phyloP scores from a whole-genome alignment of 1,140 invertebrate species.

The Drosophila ambigua region DNA sequence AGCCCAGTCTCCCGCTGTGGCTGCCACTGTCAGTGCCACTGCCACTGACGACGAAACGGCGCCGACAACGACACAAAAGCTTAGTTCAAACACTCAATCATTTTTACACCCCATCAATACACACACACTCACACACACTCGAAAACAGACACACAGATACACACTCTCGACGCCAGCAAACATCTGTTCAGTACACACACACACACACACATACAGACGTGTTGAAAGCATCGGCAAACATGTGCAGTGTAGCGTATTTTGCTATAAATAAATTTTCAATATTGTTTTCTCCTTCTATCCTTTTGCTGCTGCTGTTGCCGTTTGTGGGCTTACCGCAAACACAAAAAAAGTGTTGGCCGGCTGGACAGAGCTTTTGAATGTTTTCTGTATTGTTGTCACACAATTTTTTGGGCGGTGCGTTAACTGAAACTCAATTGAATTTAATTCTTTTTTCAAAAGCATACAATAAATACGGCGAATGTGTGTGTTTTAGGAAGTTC shows the following conservation, averaged over 20 bases:
- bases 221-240: slow-evolving; percentile 40
- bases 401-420: slow-evolving; percentile 3
- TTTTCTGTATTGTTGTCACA: slow-evolving; percentile 27
- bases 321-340: background rate
- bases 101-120: slow-evolving; percentile 68
- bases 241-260: slow-evolving; percentile 74
- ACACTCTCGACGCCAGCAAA: slow-evolving; percentile 45
- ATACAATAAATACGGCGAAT: no score
- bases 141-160: background rate
- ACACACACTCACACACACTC: slow-evolving; percentile 16
- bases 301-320: background rate
- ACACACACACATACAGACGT: slow-evolving; percentile 18
- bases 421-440: slow-evolving; percentile 45
- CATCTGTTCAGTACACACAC: slow-evolving; percentile 36
- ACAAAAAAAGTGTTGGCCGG: no score
- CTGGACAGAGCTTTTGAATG: slow-evolving; percentile 12
- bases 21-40: slow-evolving; percentile 13
- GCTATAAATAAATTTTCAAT: slow-evolving; percentile 78
- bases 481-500: no score
- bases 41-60: slow-evolving; percentile 17
- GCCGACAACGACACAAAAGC: slow-evolving; percentile 55
- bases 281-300: slow-evolving; percentile 36
- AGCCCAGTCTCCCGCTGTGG: background rate
- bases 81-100: slow-evolving; percentile 77
- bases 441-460: slow-evolving; percentile 29